Evolutionary conservation across 2,888 invertebrate genomes (phyloP).

Genomic region (Dryadula phaetusa): DNA sequence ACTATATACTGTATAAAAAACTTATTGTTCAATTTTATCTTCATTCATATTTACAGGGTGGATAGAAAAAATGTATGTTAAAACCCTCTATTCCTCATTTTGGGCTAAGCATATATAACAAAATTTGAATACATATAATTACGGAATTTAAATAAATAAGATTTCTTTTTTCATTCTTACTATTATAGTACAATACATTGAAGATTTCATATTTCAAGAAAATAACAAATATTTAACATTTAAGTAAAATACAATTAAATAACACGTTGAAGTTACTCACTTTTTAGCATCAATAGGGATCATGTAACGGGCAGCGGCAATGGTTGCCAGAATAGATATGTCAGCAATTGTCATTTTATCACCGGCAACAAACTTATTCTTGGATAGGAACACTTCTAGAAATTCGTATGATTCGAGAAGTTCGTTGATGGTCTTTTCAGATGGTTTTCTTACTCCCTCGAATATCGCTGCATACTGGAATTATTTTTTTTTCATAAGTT

Average conservation of each 20-base stretch:
- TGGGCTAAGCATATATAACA: no score
- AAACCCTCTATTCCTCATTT: background rate
- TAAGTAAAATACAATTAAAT: no score
- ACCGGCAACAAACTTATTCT: conserved; percentile 77
- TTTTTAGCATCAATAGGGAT: conserved; percentile 55
- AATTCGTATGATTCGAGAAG: conserved; percentile 73
- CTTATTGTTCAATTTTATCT: background rate
- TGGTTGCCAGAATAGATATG: conserved; percentile 66
- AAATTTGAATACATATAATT: no score
- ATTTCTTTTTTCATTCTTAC: no score
- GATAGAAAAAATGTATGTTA: background rate
- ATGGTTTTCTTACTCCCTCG: conserved; percentile 58
- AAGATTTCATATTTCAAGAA: no score
- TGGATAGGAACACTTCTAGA: conserved; percentile 74
- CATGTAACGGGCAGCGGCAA: conserved; percentile 56
- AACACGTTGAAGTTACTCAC: conserved; percentile 30
- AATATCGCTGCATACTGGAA: conserved; percentile 52
- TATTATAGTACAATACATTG: no score
- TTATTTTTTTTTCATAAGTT: background rate
- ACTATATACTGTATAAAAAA: conserved; percentile 4
- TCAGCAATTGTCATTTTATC: conserved; percentile 82
- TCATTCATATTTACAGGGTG: background rate
- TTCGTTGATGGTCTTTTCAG: conserved; percentile 61
- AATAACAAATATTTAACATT: no score
- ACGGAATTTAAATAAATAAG: no score